phyloP scores from a whole-genome alignment of 2,888 invertebrate genomes.

The Ctenicera cuprea region DNA sequence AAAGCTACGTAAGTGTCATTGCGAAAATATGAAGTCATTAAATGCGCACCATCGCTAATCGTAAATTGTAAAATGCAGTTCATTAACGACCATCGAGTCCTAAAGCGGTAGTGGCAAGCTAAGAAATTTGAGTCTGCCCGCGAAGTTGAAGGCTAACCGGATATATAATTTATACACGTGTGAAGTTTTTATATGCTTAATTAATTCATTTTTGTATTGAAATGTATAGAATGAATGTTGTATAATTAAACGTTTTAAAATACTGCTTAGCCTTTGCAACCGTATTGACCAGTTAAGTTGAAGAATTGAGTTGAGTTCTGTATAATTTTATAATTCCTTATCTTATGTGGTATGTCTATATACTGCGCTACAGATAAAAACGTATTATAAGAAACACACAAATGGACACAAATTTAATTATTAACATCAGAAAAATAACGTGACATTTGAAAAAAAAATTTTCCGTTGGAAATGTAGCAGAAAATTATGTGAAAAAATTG shows the following conservation, averaged over 20 bases:
- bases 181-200: constrained; percentile 42
- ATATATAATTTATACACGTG: constrained; percentile 52
- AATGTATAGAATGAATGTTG: constrained; percentile 21
- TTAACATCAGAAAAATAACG: too few species aligned
- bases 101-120: constrained; percentile 6
- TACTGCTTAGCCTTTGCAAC: not conserved
- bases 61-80: not conserved
- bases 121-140: constrained; percentile 29
- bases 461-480: too few species aligned
- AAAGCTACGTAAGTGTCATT: too few species aligned
- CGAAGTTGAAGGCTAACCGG: constrained; percentile 45
- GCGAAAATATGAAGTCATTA: not conserved
- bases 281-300: not conserved
- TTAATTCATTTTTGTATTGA: constrained; percentile 37
- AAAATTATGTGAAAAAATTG: too few species aligned
- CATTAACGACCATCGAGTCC: constrained; percentile 8
- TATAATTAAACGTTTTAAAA: constrained; percentile 23
- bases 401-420: too few species aligned
- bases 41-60: not conserved
- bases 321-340: too few species aligned
- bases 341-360: too few species aligned
- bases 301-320: too few species aligned
- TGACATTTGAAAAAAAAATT: too few species aligned
- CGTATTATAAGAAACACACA: too few species aligned
- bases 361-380: too few species aligned